These are phyloP conservation scores for Gopherus flavomarginatus DNA, from an alignment of 2,113 vertebrate species.

Conservation along the genomic window DNA sequence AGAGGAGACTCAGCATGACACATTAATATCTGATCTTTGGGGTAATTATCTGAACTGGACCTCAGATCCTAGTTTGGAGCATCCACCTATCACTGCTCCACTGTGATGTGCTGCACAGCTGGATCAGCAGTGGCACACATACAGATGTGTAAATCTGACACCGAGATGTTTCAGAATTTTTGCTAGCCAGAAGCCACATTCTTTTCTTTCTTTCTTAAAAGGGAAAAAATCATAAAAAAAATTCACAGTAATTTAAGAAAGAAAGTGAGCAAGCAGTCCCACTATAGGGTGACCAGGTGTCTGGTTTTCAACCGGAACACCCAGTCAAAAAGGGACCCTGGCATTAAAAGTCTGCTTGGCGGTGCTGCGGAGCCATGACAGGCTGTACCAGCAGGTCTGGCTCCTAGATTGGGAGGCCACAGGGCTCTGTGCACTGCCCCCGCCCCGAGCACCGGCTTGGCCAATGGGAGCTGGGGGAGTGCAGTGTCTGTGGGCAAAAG, in stretches of 20 bases:
- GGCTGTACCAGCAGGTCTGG: no score
- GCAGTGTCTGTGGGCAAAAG: no score
- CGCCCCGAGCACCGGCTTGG: no score
- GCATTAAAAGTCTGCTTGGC: no score
- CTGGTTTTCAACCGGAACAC: no score
- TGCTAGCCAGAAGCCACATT: neutral
- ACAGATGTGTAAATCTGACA: neutral
- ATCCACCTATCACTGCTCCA: neutral
- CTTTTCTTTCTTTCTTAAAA: neutral
- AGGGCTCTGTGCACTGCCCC: no score
- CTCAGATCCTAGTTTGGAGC: neutral
- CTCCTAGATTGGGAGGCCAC: no score
- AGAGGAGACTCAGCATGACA: neutral
- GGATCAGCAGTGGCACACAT: no score
- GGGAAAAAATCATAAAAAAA: neutral
- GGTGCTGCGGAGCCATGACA: no score
- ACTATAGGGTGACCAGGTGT: no score
- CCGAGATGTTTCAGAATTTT: accelerated
- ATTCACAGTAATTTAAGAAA: neutral
- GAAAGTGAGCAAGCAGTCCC: neutral
- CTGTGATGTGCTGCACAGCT: accelerated
- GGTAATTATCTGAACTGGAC: neutral
- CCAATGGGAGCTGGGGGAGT: no score
- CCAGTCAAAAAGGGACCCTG: no score
- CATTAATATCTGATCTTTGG: neutral